These are phyloP conservation scores for Tortricodes alternella DNA, from an alignment of 2,888 invertebrate genomes.

Conservation along the genomic window DNA sequence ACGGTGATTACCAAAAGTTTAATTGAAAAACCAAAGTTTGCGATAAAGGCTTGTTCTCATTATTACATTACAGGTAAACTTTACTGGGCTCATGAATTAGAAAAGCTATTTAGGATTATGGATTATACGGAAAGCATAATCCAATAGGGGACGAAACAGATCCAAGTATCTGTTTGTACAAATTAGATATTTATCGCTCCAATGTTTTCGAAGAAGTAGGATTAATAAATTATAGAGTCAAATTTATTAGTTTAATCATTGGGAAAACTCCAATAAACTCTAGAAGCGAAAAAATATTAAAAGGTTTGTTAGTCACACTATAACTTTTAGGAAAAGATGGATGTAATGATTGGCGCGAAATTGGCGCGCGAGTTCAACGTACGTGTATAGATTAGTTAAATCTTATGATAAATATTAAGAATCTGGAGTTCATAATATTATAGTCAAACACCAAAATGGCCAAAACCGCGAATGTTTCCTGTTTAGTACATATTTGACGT, in stretches of 20 bases:
- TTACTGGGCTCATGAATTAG: conserved; percentile 38
- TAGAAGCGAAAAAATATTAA: too few species aligned
- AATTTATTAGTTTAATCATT: not conserved
- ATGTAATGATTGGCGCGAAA: too few species aligned
- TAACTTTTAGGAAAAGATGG: too few species aligned
- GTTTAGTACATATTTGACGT: too few species aligned
- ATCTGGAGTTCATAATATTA: too few species aligned
- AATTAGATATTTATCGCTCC: not conserved
- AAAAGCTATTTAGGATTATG: conserved; percentile 27
- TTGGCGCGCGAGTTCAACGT: too few species aligned
- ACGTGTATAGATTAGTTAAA: too few species aligned
- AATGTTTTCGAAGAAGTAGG: not conserved
- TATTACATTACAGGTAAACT: conserved; percentile 55
- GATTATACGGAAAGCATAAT: conserved; percentile 5
- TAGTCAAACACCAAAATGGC: too few species aligned
- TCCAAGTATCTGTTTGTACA: not conserved
- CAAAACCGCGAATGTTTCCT: too few species aligned
- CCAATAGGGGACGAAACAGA: not conserved
- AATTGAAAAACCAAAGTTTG: conserved; percentile 60
- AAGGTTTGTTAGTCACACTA: too few species aligned
- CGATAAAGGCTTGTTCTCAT: conserved; percentile 59
- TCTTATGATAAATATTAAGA: too few species aligned
- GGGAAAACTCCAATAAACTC: too few species aligned
- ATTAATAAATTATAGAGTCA: not conserved
- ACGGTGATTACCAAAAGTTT: conserved; percentile 62